A percentile compares a stretch with the other conserved stretches of the same genome.
phyloP scores from a whole-genome alignment of 2,888 invertebrate genomes.

The Sphaerophoria rueppellii region DNA sequence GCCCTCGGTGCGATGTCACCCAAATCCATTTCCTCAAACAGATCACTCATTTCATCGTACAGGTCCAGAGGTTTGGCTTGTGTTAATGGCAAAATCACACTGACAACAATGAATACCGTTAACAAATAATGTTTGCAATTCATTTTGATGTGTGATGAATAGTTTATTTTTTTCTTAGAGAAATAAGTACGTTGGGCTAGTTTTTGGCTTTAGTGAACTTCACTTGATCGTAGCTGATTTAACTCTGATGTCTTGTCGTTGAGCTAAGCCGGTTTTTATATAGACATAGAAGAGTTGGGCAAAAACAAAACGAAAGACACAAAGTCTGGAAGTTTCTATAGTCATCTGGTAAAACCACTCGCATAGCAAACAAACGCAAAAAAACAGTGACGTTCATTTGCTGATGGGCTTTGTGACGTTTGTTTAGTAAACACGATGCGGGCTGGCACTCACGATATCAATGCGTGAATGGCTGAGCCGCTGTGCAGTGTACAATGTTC shows the following conservation, averaged over 20 bases:
- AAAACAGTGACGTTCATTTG: conserved; percentile 44
- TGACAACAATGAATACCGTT: conserved; percentile 33
- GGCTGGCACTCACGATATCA: conserved; percentile 45
- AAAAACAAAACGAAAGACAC: conserved; percentile 13
- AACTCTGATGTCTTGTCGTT: conserved; percentile 61
- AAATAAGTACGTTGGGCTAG: neutral
- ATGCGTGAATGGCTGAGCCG: conserved; percentile 20
- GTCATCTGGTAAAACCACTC: conserved; percentile 60
- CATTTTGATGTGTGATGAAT: conserved; percentile 41
- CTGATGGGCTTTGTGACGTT: conserved; percentile 28
- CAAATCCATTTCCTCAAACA: conserved; percentile 80
- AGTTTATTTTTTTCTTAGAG: no score
- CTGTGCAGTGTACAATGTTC: neutral
- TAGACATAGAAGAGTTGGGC: neutral
- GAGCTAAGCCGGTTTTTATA: conserved; percentile 61
- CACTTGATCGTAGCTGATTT: conserved; percentile 71
- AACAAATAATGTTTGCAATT: conserved; percentile 35
- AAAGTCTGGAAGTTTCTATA: conserved; percentile 57
- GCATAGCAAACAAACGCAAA: conserved; percentile 12
- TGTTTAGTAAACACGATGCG: conserved; percentile 53
- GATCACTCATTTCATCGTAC: conserved; percentile 81
- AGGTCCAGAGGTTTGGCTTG: conserved; percentile 78
- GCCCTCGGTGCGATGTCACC: conserved; percentile 78
- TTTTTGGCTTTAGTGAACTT: conserved; percentile 49
- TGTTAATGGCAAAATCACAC: conserved; percentile 28